These are phyloP conservation scores for Chionodraco myersi DNA, from an alignment of 2,113 vertebrate species.

Conservation along the genomic window DNA sequence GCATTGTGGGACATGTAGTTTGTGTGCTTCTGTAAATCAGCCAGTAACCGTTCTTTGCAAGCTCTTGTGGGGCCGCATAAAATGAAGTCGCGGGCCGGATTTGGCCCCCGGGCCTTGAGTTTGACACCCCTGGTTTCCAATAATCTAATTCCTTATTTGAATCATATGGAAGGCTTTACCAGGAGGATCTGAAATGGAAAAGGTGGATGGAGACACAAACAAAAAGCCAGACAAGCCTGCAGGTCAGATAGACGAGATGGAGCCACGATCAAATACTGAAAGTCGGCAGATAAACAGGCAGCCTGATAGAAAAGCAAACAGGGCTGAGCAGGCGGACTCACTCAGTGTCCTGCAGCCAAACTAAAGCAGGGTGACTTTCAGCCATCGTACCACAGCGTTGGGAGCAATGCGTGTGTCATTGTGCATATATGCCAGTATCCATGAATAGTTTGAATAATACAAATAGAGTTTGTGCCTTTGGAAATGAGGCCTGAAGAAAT, in stretches of 20 bases:
- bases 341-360: conserved; percentile 60
- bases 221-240: background rate
- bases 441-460: conserved; percentile 40
- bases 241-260: conserved; percentile 19
- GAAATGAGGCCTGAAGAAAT: conserved; percentile 37
- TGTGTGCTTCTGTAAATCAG: too few relatives aligned
- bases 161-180: background rate
- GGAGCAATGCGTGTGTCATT: conserved; percentile 44
- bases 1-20: too few relatives aligned
- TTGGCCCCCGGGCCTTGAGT: too few relatives aligned
- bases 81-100: too few relatives aligned
- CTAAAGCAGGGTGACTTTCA: conserved; percentile 56
- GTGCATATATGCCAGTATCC: conserved; percentile 27
- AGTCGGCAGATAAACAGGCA: conserved; percentile 45
- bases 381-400: conserved; percentile 7
- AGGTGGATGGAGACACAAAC: conserved; percentile 5
- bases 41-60: too few relatives aligned
- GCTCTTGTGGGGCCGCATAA: too few relatives aligned
- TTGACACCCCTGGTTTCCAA: background rate
- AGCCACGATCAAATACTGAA: conserved; percentile 34
- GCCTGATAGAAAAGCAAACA: conserved; percentile 55
- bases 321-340: conserved; percentile 62
- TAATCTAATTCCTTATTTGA: background rate
- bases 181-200: background rate
- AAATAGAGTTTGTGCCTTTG: conserved; percentile 48